Percentiles rank a stretch among this genome's conserved stretches.
These are phyloP conservation scores for Listronotus bonariensis DNA, from an alignment of 1,140 invertebrate species.

Conservation along the genomic window DNA sequence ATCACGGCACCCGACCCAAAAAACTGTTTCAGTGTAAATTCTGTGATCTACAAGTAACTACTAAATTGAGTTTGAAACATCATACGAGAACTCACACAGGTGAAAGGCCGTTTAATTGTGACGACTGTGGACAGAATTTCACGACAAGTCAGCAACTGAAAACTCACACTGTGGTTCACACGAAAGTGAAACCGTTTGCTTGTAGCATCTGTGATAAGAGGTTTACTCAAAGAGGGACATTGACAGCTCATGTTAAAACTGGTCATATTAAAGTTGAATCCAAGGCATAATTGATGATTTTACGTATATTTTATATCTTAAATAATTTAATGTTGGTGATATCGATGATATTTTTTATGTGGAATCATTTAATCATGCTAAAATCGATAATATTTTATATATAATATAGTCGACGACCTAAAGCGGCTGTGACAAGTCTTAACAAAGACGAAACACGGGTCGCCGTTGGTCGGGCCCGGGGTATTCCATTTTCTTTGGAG, in stretches of 20 bases:
- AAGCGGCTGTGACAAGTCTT: too few species aligned
- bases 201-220: slow-evolving; percentile 39
- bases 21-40: not conserved
- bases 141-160: slow-evolving; percentile 43
- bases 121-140: slow-evolving; percentile 1
- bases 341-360: too few species aligned
- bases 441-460: too few species aligned
- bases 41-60: not conserved
- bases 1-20: not conserved
- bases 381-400: too few species aligned
- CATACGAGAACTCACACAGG: slow-evolving; percentile 3
- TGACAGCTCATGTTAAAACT: slow-evolving; percentile 17
- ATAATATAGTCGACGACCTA: too few species aligned
- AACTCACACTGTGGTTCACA: slow-evolving; percentile 45
- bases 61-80: slow-evolving; percentile 1
- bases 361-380: too few species aligned
- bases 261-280: too few species aligned
- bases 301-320: too few species aligned
- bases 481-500: too few species aligned
- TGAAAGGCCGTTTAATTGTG: slow-evolving; percentile 1
- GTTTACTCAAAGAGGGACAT: slow-evolving; percentile 26
- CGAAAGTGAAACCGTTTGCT: slow-evolving; percentile 15
- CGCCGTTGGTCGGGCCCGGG: too few species aligned
- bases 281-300: too few species aligned
- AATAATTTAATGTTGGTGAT: too few species aligned